phyloP scores from a whole-genome alignment of 1,140 invertebrate species.

The Idris sp. region DNA sequence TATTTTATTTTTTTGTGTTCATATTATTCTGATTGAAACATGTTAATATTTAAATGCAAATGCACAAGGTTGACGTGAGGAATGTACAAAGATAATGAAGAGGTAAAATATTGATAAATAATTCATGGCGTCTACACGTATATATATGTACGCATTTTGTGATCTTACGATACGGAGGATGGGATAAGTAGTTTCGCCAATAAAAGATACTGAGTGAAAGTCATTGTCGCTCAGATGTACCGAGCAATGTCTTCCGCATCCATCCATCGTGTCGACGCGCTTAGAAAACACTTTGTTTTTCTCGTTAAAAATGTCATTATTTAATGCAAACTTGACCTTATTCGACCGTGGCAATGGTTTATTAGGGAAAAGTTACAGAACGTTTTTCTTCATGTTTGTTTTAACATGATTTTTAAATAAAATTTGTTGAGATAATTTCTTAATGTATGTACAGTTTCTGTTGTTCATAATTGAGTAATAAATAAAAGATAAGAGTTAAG shows the following conservation, averaged over 20 bases:
- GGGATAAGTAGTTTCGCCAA: constrained; percentile 45
- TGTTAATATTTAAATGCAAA: constrained; percentile 39
- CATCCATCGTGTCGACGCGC: constrained; percentile 33
- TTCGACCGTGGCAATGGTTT: constrained; percentile 28
- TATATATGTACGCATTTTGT: constrained; percentile 37
- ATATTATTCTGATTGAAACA: too few relatives aligned
- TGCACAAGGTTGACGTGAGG: constrained; percentile 13
- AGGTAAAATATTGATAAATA: constrained; percentile 58
- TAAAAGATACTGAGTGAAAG: constrained; percentile 63
- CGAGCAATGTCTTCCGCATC: constrained; percentile 37
- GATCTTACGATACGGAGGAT: constrained; percentile 32
- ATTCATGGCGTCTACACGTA: constrained; percentile 38
- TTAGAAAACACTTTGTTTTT: constrained; percentile 46
- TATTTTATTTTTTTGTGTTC: neutral
- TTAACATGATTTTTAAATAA: too few relatives aligned
- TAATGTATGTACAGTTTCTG: too few relatives aligned
- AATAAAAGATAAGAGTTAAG: neutral
- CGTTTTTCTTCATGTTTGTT: too few relatives aligned
- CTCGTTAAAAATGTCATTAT: constrained; percentile 20
- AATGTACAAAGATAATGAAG: constrained; percentile 51
- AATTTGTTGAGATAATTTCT: too few relatives aligned
- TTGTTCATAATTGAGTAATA: neutral
- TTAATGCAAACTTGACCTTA: constrained; percentile 49
- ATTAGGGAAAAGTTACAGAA: constrained; percentile 6
- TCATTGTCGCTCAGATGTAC: constrained; percentile 57